These are phyloP conservation scores for Toxotes chatareus DNA, from an alignment of 2,113 vertebrate species.

Conservation along the genomic window DNA sequence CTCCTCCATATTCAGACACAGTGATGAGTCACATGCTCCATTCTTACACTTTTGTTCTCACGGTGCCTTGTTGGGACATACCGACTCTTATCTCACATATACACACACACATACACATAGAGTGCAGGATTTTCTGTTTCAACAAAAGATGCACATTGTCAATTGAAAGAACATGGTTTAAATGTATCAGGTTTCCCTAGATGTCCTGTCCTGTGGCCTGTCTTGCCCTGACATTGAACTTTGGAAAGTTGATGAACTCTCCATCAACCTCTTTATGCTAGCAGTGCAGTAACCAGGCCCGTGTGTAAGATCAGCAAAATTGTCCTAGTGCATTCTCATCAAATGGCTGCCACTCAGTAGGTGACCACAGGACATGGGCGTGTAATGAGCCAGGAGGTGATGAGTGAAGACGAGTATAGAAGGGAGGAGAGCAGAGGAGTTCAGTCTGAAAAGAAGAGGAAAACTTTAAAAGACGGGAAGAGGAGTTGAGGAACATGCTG, in stretches of 20 bases:
- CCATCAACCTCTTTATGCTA: slow-evolving; percentile 73
- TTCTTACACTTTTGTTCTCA: slow-evolving; percentile 83
- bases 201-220: slow-evolving; percentile 9
- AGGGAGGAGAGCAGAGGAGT: slow-evolving; percentile 18
- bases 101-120: slow-evolving; percentile 30
- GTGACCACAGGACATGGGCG: slow-evolving; percentile 60
- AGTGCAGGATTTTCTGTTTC: slow-evolving; percentile 11
- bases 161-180: slow-evolving; percentile 1
- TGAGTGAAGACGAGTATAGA: slow-evolving; percentile 37
- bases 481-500: neutral
- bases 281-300: slow-evolving; percentile 53
- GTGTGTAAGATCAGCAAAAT: slow-evolving; percentile 75
- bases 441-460: neutral
- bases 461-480: slow-evolving; percentile 11
- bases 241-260: slow-evolving; percentile 61
- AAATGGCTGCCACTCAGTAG: slow-evolving; percentile 66
- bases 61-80: slow-evolving; percentile 75
- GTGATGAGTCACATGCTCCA: slow-evolving; percentile 84
- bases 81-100: slow-evolving; percentile 60
- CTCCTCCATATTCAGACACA: slow-evolving; percentile 80
- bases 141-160: neutral
- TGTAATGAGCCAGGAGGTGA: slow-evolving; percentile 53
- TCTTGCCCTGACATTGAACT: slow-evolving; percentile 58
- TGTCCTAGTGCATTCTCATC: slow-evolving; percentile 76
- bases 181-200: slow-evolving; percentile 8